phyloP scores from a whole-genome alignment of 2,113 vertebrate species.

The Serranochromis macrocephalus region DNA sequence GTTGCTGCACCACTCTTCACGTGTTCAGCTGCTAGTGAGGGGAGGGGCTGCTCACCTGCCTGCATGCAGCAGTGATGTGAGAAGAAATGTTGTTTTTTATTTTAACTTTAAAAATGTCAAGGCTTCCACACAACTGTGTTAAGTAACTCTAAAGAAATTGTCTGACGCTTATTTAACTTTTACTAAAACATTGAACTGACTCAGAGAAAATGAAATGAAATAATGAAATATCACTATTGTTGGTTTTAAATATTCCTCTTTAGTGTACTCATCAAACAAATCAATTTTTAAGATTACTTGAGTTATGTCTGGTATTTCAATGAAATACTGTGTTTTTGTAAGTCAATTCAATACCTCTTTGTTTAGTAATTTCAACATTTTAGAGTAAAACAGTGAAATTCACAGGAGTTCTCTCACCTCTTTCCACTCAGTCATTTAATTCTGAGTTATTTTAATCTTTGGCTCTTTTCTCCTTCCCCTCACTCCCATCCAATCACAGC shows the following conservation, averaged over 20 bases:
- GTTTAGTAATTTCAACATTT: background rate
- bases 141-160: background rate
- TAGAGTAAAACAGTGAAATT: background rate
- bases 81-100: background rate
- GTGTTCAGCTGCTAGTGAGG: background rate
- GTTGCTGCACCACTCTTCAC: background rate
- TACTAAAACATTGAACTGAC: background rate
- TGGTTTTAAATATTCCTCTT: background rate
- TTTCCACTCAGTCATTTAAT: background rate
- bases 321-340: background rate
- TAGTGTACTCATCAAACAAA: background rate
- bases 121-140: background rate
- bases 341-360: background rate
- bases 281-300: background rate
- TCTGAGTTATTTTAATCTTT: background rate
- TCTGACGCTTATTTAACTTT: background rate
- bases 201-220: background rate
- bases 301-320: background rate
- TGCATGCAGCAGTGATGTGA: background rate
- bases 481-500: fast-evolving
- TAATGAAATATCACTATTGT: background rate
- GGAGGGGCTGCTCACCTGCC: background rate
- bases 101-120: background rate
- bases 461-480: background rate
- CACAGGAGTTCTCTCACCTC: background rate